Percentiles rank a stretch among this genome's conserved stretches.
Conservation (phyloP, 2,113 vertebrate species). For the Rattus norvegicus region GRCr8 NC_086039.1:68914001-68914500, state of each 20-base stretch:
- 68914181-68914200: background rate
- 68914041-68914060: background rate
- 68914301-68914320: constrained; percentile 30
- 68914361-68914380: background rate
- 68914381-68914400: background rate
- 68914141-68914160: background rate
- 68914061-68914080: background rate
- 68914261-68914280: background rate
- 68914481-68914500: background rate
- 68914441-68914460: background rate
- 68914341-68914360: background rate
- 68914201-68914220: constrained; percentile 1
- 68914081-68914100: background rate
- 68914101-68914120: background rate
- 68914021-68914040: background rate
- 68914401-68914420: background rate
- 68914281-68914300: constrained; percentile 32
- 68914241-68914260: background rate
- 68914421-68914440: background rate
- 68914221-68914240: background rate
- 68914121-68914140: background rate
- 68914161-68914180: background rate
- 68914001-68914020: background rate
- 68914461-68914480: background rate
- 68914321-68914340: background rate